Conservation (phyloP, 1,140 invertebrate genomes). For the Orius laevigatus region DNA sequence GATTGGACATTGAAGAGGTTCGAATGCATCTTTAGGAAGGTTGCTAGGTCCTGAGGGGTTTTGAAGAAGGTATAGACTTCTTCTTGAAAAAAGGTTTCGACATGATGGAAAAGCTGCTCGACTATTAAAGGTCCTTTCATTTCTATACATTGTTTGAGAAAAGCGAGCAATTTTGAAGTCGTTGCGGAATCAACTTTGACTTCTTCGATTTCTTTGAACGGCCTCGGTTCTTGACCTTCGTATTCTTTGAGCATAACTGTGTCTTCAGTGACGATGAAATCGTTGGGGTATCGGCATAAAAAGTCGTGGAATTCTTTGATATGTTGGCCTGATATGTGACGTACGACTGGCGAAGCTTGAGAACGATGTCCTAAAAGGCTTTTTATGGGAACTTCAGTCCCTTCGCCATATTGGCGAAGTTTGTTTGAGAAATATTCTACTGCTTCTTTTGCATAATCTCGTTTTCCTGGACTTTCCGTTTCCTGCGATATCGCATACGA, state of each 20-base stretch:
- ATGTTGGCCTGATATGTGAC: slow-evolving; percentile 86
- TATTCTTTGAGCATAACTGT: slow-evolving; percentile 55
- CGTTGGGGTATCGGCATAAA: slow-evolving; percentile 64
- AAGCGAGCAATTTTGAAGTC: slow-evolving; percentile 57
- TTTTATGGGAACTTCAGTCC: slow-evolving; percentile 83
- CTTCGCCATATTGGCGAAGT: slow-evolving; percentile 72
- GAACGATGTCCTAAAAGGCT: slow-evolving; percentile 82
- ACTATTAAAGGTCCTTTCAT: slow-evolving; percentile 63
- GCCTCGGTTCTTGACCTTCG: slow-evolving; percentile 35
- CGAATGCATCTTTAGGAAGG: slow-evolving; percentile 77
- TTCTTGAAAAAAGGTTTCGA: slow-evolving; percentile 59
- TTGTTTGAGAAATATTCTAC: slow-evolving; percentile 89
- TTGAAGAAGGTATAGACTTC: slow-evolving; percentile 68
- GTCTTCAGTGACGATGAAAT: slow-evolving; percentile 78
- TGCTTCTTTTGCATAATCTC: slow-evolving; percentile 81
- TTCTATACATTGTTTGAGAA: slow-evolving; percentile 59
- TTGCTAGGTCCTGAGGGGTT: slow-evolving; percentile 65
- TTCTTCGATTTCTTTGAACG: slow-evolving; percentile 46
- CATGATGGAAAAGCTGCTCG: slow-evolving; percentile 67
- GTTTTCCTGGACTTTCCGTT: slow-evolving; percentile 32
- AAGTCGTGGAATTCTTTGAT: slow-evolving; percentile 90
- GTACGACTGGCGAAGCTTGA: slow-evolving; percentile 85
- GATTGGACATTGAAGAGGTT: slow-evolving; percentile 79
- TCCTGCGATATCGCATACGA: slow-evolving; percentile 39
- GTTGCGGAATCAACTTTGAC: slow-evolving; percentile 64